Evolutionary conservation across 2,797 vertebrate genomes (phyloP), one percentile per base, ranked within the genome.

Genomic region (Rhabdomys pumilio): DNA sequence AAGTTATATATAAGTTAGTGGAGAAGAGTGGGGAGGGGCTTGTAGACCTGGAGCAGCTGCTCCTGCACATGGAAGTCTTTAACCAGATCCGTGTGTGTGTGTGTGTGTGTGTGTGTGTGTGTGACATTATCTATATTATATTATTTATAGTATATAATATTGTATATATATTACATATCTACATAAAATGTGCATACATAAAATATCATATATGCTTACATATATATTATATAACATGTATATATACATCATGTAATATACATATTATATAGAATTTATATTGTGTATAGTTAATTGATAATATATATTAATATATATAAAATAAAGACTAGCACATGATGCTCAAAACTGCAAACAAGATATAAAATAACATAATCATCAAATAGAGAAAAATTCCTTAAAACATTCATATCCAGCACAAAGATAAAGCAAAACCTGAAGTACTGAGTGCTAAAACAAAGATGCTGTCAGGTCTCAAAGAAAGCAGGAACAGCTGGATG

Each of bases 311-410:
- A 59, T 24, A 67, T n/a, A 73, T n/a, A 89, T 75, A 87, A 83
- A 75, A 94, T 59, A 80, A 94, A 65, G 53, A 89, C 15, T 86
- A 59, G 38, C 73, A 59, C 65, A 19, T 55, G 53, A 82, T 73
- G 24, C 29, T 31, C 63, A 83, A 95, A 91, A 91, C 34, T 73
- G 2, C 55, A 89, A 20, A 82, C 59, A 47, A 75, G 38, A 76
- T 67, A 15, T 41, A 59, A n/a, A 19, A 91, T 47, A 24, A 72
- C 14, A 83, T 26, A 87, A 81, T 50, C 3, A 20, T 82, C 7
- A 72, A 44, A 67, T 17, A 87, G 38, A 79, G 67, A 59, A 85
- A 89, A 22, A n/a, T 55, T 89, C 44, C 47, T 57, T 41, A 93
- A 91, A 63, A 17, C 47, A 87, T 26, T 79, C 3, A 29, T n/a